Evolutionary conservation across 1,140 invertebrate species (phyloP), one percentile per base, ranked within the genome.

Genomic region (Prorops nasuta): DNA sequence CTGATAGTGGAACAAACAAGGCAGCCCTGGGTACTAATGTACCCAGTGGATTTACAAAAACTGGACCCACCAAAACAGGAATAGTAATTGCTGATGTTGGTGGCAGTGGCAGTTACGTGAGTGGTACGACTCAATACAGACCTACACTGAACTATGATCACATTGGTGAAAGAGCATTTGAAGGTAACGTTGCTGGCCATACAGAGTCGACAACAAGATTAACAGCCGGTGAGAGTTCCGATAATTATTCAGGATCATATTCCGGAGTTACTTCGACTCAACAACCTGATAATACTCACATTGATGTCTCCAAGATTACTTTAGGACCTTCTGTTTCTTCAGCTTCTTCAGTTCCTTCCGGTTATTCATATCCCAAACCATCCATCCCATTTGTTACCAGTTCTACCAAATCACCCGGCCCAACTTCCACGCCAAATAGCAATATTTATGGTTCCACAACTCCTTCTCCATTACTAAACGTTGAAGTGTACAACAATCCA

Each of bases 61-160:
- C 66, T 3, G 74, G 72, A n/a, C 54, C 60, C 14, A 77, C 76
- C 0, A 74, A 64, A 24, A 77, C 76, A 3, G 72, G 74, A 3
- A 69, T 73, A 16, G 74, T 69, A 1, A 74, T 68, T 3, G 73
- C 73, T 15, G 56, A 74, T 42, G 40, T 76, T 12, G 72, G 74
- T 9, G 74, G 73, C 2, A 69, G 64, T 40, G 74, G 67, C 3
- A 71, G 58, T 32, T 78, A 75, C 18, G 63, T 72, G 1, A 51
- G 66, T 14, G 66, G 65, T 4, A 57, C 64, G 3, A 44, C 56
- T 28, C 35, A 43, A 9, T 44, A 45, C 2, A 48, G 58, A 32
- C 66, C 64, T 2, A 55, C 54, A 22, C 58, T 61, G 0, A 54
- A 64, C 39, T 57, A 58, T 7, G 60, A 75, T 0, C 52, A 66